Evolutionary conservation across 2,888 invertebrate genomes (phyloP), one percentile per base, ranked within the genome.

Genomic region (Coelopa pilipes): DNA sequence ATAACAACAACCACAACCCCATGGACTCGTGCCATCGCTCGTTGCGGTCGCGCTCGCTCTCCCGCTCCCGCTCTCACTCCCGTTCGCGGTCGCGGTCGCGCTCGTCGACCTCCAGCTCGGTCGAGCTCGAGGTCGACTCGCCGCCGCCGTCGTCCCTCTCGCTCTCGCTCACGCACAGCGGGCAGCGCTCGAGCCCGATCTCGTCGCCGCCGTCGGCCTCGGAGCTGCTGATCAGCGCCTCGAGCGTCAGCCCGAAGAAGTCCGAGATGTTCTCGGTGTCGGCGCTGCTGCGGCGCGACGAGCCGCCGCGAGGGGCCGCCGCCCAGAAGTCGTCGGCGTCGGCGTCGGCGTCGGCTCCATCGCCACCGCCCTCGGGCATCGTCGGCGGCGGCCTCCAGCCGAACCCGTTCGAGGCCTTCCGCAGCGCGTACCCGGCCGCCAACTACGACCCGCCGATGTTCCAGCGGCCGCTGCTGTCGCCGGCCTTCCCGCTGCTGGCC

Each of bases 231-330:
- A 81, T 90, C 76, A 84, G 83, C 10, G 53, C 15, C 53, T 3
- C 53, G 5, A 84, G 84, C 72, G 79, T 82, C 59, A 84, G 84
- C 76, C 82, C 85, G 68, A 93, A 93, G 86, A 92, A 93, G 89
- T 94, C 94, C 15, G 95, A 95, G 88, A 90, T 93, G 34, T 96
- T 95, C 87, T 94, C 94, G 72, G 95, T 96, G 57, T 94, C 93
- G 77, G 95, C 95, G 0, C 88, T 96, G 50, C 87, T 96, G 65
- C 90, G 94, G 86, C 94, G 95, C 73, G 95, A 95, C 84, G 92
- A 93, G 59, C 94, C 83, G 0, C 70, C 82, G 3, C 77, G 76
- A 0, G 45, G 12, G 17, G 49, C 66, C 19, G 66, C 66, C 3
- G 60, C 94, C 82, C 0, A 70, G 81, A 3, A 75, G 74, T 19